Percentiles rank a stretch among this genome's conserved stretches.
These are phyloP conservation scores for Apis dorsata DNA, from an alignment of 1,140 invertebrate genomes.

Conservation along the genomic window DNA sequence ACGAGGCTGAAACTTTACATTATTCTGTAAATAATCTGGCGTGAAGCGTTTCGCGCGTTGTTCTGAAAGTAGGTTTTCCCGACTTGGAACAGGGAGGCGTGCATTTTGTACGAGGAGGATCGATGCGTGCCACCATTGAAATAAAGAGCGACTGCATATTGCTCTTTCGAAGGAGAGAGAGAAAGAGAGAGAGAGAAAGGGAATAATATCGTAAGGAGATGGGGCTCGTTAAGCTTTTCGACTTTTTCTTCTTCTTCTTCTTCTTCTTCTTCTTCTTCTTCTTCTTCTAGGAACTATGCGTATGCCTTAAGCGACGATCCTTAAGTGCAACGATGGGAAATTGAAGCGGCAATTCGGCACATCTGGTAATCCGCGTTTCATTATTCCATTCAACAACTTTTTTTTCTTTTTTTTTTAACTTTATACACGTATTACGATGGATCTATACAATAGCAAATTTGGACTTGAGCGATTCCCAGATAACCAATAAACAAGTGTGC, in stretches of 20 bases:
- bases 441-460: background rate
- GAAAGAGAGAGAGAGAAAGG: background rate
- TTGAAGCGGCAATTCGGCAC: background rate
- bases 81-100: background rate
- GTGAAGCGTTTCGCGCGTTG: background rate
- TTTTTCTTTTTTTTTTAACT: background rate
- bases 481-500: background rate
- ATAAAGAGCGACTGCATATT: background rate
- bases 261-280: background rate
- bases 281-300: no score
- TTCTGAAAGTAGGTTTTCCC: background rate
- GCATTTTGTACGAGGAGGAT: background rate
- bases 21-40: background rate
- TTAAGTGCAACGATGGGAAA: background rate
- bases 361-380: background rate
- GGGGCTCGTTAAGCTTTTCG: background rate
- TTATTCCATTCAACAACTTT: background rate
- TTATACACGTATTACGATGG: no score
- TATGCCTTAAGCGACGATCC: no score
- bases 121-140: slow-evolving; percentile 8
- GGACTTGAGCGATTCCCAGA: background rate
- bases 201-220: background rate
- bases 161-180: background rate
- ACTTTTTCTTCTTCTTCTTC: background rate
- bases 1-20: background rate